Base-by-base conservation (phyloP, 2,888 invertebrate species). In the Acleris sparsana region DNA sequence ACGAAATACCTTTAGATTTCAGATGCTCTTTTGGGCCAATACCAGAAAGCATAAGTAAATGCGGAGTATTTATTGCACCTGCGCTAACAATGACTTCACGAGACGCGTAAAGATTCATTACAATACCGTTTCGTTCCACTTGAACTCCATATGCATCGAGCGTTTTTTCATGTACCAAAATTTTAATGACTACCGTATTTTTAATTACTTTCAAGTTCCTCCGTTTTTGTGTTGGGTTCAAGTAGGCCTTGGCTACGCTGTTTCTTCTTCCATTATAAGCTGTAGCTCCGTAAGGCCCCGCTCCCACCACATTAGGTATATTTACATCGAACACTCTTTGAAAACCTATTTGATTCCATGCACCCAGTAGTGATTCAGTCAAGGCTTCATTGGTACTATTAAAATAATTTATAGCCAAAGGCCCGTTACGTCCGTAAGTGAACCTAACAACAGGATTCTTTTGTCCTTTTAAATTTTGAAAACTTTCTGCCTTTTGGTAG, bases 401-500 rank as follows among this genome's bases (percentile, higher is more conserved):
- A 63, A 89, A 92, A 18, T 80, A 85, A 43, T 90, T 90, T 43
- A 93, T 73, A 57, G 78, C 71, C 17, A 94, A 76, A 7, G 90
- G 93, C 0, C 94, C 94, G 7, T 84, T 71, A 0, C 75, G 73
- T 1, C 92, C 93, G 68, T 93, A 93, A 52, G 78, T 75, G 5
- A 79, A 57, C 3, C 68, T 73, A 3, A 85, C 69, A 0, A 59
- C 17, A 5, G 69, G 69, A 71, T 83, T 72, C 46, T 73, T 71
- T 16, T 80, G 63, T 11, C 80, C 67, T 1, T 74, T 17, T 67
- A 70, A 20, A 48, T 83, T 75, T 70, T 88, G 84, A 16, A 85
- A 74, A 68, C 87, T 91, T 81, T 95, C 93, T 0, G 89, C 86
- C 73, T 94, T 94, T 25, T 86, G 88, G 17, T 87, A 93, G 70